These are phyloP conservation scores for Apodemia hepburni DNA, from an alignment of 2,888 invertebrate genomes.

Conservation along the genomic window DNA sequence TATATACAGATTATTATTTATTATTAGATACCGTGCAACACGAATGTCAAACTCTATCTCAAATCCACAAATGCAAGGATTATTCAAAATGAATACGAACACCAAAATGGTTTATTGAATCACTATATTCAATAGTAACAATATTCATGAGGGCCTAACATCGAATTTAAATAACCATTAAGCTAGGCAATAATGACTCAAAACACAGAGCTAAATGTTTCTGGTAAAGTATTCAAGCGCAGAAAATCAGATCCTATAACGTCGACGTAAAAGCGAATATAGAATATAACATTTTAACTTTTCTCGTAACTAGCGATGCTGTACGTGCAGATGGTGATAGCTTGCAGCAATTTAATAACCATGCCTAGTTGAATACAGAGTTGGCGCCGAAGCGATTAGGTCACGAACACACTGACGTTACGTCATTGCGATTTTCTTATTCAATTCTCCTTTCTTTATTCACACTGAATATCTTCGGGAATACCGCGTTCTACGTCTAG, in stretches of 20 bases:
- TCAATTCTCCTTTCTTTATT: slow-evolving; percentile 34
- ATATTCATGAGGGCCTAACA: slow-evolving; percentile 42
- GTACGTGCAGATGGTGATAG: slow-evolving; percentile 57
- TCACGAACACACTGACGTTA: slow-evolving; percentile 33
- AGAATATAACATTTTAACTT: slow-evolving; percentile 18
- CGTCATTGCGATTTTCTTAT: slow-evolving; percentile 33
- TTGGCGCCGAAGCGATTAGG: slow-evolving; percentile 33
- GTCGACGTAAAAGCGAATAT: slow-evolving; percentile 11
- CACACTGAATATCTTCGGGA: slow-evolving; percentile 32
- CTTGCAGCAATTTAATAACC: slow-evolving; percentile 59
- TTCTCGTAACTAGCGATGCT: slow-evolving; percentile 21
- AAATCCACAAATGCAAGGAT: slow-evolving; percentile 10
- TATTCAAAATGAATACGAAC: slow-evolving; percentile 13
- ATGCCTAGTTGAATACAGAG: slow-evolving; percentile 35
- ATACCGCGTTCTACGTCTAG: slow-evolving; percentile 33
- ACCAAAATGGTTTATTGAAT: slow-evolving; percentile 16
- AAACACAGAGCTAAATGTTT: slow-evolving; percentile 18
- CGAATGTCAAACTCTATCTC: not conserved
- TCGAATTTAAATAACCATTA: slow-evolving; percentile 67
- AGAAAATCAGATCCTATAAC: slow-evolving; percentile 15
- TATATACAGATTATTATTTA: too few relatives aligned
- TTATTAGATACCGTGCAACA: not conserved
- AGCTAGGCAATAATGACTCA: slow-evolving; percentile 45
- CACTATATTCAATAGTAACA: slow-evolving; percentile 22
- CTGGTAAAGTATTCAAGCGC: slow-evolving; percentile 2